Evolutionary conservation across 2,888 invertebrate species (phyloP).

Genomic region (Adelognathus sp.): DNA sequence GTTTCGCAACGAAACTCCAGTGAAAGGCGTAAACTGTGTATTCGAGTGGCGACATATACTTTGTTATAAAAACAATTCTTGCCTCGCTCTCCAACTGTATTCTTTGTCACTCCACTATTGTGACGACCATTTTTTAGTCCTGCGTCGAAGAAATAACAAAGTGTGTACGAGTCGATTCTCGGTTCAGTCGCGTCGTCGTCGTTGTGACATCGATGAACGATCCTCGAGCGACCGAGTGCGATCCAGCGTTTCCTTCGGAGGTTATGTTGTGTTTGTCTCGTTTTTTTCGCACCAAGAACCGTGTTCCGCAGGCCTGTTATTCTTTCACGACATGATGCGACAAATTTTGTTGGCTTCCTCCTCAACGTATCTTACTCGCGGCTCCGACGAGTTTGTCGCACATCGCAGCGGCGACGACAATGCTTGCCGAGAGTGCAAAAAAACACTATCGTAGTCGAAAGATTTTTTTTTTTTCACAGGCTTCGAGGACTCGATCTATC

Average conservation of each 20-base stretch:
- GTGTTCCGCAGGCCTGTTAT: too few species aligned
- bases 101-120: too few species aligned
- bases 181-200: background rate
- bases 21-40: constrained; percentile 69
- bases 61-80: constrained; percentile 65
- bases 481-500: background rate
- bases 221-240: background rate
- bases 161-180: constrained; percentile 28
- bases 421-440: background rate
- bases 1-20: constrained; percentile 40
- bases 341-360: background rate
- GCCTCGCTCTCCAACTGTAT: constrained; percentile 65
- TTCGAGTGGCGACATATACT: too few species aligned
- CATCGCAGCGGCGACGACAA: background rate
- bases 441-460: background rate
- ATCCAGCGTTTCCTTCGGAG: constrained; percentile 25
- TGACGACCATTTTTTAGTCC: too few species aligned
- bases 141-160: too few species aligned
- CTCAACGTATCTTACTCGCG: too few species aligned
- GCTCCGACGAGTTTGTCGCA: background rate
- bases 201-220: background rate
- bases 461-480: too few species aligned
- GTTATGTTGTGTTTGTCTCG: too few species aligned
- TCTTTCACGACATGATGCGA: constrained; percentile 32
- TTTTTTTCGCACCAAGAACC: too few species aligned